A percentile compares a stretch with the other conserved stretches of the same genome.
These are phyloP conservation scores for Strix uralensis DNA, from an alignment of 2,113 vertebrate species.

Conservation along the genomic window DNA sequence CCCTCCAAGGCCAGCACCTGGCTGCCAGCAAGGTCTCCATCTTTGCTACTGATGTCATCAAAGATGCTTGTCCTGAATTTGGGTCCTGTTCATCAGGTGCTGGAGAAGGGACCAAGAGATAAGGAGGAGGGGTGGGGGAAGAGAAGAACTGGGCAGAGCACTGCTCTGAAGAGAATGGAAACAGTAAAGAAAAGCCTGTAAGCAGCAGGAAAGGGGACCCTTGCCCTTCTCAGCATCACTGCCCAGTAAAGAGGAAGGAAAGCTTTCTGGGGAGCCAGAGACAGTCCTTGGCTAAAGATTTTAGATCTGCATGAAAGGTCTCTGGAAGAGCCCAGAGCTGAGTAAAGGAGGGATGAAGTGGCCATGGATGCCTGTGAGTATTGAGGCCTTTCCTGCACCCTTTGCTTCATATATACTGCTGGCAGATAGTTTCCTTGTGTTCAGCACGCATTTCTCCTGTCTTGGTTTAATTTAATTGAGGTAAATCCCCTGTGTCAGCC, in stretches of 20 bases:
- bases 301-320: neutral
- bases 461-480: neutral
- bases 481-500: neutral
- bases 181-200: neutral
- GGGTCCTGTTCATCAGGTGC: neutral
- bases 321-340: neutral
- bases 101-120: neutral
- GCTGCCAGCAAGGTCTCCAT: neutral
- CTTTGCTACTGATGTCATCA: neutral
- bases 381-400: neutral
- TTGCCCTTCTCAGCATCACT: neutral
- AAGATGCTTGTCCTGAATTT: neutral
- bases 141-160: neutral
- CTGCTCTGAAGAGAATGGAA: neutral
- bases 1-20: neutral
- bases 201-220: neutral
- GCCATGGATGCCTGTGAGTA: neutral
- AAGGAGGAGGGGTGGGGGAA: neutral
- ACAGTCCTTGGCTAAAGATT: neutral
- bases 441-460: neutral
- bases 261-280: neutral
- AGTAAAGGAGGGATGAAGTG: neutral
- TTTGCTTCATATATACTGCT: rapidly evolving
- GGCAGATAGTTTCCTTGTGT: neutral
- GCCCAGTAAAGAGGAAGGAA: neutral